These are phyloP conservation scores for Trematomus loennbergii DNA, from an alignment of 2,113 vertebrate species.

Conservation along the genomic window DNA sequence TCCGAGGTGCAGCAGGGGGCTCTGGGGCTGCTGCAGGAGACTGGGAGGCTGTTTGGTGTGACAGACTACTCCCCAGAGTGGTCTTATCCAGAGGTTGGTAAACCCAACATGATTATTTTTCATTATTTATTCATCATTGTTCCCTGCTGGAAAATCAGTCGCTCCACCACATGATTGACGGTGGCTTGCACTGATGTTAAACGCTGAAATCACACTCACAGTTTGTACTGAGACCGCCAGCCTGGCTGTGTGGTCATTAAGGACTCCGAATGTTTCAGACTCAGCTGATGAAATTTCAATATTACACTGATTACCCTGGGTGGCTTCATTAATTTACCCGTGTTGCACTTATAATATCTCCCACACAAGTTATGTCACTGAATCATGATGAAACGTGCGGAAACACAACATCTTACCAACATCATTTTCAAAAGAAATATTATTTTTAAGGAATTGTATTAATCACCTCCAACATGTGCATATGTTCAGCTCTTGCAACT, in stretches of 20 bases:
- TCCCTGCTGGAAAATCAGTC: slow-evolving; percentile 59
- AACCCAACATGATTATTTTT: slow-evolving; percentile 53
- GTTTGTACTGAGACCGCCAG: slow-evolving; percentile 42
- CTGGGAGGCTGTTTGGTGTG: slow-evolving; percentile 95
- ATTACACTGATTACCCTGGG: slow-evolving; percentile 64
- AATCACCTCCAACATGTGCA: not conserved
- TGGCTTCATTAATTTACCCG: slow-evolving; percentile 69
- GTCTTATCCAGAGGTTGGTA: slow-evolving; percentile 98
- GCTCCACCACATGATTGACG: slow-evolving; percentile 56
- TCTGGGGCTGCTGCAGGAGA: slow-evolving; percentile 93
- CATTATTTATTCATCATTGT: slow-evolving; percentile 72
- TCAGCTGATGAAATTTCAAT: slow-evolving; percentile 73
- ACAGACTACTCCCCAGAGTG: slow-evolving; percentile 99
- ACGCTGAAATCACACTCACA: slow-evolving; percentile 47
- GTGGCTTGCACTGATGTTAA: slow-evolving; percentile 49
- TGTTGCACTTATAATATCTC: slow-evolving; percentile 55
- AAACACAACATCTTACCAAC: slow-evolving; percentile 2
- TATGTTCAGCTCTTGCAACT: not conserved
- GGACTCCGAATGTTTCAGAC: slow-evolving; percentile 52
- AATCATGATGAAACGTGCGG: slow-evolving; percentile 45
- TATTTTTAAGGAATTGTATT: not conserved
- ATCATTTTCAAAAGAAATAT: slow-evolving; percentile 2
- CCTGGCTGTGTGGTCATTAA: slow-evolving; percentile 57
- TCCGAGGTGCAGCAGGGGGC: slow-evolving; percentile 89
- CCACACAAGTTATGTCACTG: slow-evolving; percentile 36